Evolutionary conservation across 2,113 vertebrate species (phyloP), one percentile per base, ranked within the genome.

Genomic region (Onychostoma macrolepis): DNA sequence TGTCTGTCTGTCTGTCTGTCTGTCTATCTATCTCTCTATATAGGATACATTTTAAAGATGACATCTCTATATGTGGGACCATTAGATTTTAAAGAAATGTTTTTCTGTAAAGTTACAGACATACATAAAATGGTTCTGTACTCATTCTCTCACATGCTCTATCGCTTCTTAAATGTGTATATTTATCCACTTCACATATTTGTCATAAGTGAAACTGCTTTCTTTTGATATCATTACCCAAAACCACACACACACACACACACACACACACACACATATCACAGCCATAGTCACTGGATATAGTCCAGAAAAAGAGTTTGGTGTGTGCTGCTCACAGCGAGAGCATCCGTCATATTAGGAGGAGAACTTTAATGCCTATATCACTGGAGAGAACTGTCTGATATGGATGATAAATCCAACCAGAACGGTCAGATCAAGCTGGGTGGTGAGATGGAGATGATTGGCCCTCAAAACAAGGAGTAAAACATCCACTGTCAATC

Each of bases 291-390:
- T 12, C 41, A 36, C 65, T 28, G 76, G 26, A 65, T 30, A 45
- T 43, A 12, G 63, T 48, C 71, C 17, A 11, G 48, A 53, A 78
- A 53, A 48, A 53, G n/a, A 72, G 53, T 26, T 71, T 45, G 80
- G 86, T 87, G 69, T 85, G 78, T 80, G 78, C 69, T 74, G 88
- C 88, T 89, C 75, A 74, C 12, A 67, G 83, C 81, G 90, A 91
- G 91, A 87, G 76, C 86, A 88, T 91, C 90, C 79, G 80, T 92
- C 90, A 88, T 88, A 67, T 86, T 65, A 82, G 53, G 85, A 85
- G 50, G 78, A 80, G 67, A 71, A 48, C 58, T n/a, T 43, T 38
- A n/a, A 58, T 80, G 77, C 72, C 84, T 85, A 33, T 78, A 84
- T 88, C 80, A 24, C 85, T n/a, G 33, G 9, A 4, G 63, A 72